Conservation (phyloP, 2,797 vertebrate genomes). For the Molothrus aeneus region DNA sequence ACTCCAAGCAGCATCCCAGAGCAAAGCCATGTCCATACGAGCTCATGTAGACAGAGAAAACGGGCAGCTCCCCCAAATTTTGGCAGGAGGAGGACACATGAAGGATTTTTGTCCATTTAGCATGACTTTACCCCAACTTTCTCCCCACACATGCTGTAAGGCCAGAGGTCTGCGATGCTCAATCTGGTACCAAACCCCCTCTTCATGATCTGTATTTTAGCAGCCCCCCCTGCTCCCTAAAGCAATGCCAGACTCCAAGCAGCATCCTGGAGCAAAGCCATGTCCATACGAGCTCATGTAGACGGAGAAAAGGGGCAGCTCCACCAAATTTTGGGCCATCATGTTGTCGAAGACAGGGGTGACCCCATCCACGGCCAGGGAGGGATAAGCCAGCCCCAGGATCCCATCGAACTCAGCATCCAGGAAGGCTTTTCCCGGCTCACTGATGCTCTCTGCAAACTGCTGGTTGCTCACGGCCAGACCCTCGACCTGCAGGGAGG, state of each 20-base stretch:
- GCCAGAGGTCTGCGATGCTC: neutral
- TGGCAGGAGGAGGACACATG: neutral
- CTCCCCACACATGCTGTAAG: neutral
- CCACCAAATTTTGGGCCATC: constrained; percentile 75
- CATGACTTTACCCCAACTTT: neutral
- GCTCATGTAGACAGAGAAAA: constrained; percentile 80
- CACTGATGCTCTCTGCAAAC: constrained; percentile 76
- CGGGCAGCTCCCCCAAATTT: constrained; percentile 72
- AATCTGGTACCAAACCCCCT: accelerated
- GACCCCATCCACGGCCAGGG: constrained; percentile 57
- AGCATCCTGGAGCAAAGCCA: accelerated
- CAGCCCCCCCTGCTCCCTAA: neutral
- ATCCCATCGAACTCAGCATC: constrained; percentile 74
- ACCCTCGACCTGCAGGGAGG: constrained; percentile 65
- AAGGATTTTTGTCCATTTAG: neutral
- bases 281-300: constrained; percentile 75
- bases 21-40: neutral
- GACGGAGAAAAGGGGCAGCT: constrained; percentile 77
- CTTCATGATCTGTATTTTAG: neutral
- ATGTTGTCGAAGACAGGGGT: constrained; percentile 80
- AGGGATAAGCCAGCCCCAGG: constrained; percentile 80
- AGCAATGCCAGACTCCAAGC: neutral
- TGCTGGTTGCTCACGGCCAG: constrained; percentile 69
- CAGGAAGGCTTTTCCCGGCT: constrained; percentile 74
- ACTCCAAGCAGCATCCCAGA: accelerated